A percentile compares a stretch with the other conserved stretches of the same genome.
These are phyloP conservation scores for Diachrysia chrysitis DNA, from an alignment of 2,888 invertebrate genomes.

Conservation along the genomic window DNA sequence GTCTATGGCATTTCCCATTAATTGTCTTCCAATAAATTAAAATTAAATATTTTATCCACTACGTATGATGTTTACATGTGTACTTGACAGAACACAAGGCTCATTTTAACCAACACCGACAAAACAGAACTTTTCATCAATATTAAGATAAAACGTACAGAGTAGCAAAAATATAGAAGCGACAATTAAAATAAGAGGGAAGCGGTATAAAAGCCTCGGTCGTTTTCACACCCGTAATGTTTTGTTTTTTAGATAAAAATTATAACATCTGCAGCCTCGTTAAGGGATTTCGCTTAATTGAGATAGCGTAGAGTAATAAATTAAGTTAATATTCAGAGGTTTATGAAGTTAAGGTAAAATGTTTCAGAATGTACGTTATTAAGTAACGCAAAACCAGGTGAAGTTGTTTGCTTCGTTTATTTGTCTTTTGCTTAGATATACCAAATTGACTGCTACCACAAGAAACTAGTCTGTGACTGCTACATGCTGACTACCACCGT, in stretches of 20 bases:
- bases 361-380: background rate
- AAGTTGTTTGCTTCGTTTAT: background rate
- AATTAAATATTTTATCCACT: background rate
- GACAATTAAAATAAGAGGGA: constrained; percentile 16
- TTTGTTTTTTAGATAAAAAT: constrained; percentile 39
- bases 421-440: background rate
- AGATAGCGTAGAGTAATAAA: constrained; percentile 26
- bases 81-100: background rate
- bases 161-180: constrained; percentile 17
- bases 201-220: constrained; percentile 2
- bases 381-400: background rate
- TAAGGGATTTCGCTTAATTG: constrained; percentile 32
- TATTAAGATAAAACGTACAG: constrained; percentile 26
- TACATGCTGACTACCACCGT: too few relatives aligned
- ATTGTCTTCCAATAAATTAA: too few relatives aligned
- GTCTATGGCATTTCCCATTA: too few relatives aligned
- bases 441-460: too few relatives aligned
- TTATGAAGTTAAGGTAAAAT: constrained; percentile 5
- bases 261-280: constrained; percentile 32
- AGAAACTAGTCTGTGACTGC: too few relatives aligned
- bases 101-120: background rate
- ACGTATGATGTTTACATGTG: background rate
- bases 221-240: constrained; percentile 25
- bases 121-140: constrained; percentile 7
- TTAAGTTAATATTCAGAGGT: constrained; percentile 15